phyloP scores from a whole-genome alignment of 2,888 invertebrate species.

The Anthophora plumipes region DNA sequence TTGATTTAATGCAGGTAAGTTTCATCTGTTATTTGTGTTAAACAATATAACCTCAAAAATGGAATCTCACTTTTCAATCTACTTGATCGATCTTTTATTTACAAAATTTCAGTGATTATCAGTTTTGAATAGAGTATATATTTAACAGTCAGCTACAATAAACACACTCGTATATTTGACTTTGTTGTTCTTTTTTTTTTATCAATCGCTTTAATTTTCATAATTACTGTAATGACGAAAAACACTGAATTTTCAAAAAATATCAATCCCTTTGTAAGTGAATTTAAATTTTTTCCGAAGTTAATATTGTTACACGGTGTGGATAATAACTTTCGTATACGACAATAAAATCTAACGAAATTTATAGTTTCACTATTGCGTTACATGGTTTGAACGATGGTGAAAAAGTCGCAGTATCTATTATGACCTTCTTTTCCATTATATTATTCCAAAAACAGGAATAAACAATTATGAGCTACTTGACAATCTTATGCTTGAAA shows the following conservation, averaged over 20 bases:
- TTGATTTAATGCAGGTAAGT: slow-evolving; percentile 43
- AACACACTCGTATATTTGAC: not conserved
- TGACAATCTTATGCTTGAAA: slow-evolving; percentile 66
- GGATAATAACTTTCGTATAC: slow-evolving; percentile 14
- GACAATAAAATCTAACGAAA: not conserved
- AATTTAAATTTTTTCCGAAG: not conserved
- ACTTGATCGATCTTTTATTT: not conserved
- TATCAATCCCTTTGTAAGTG: not conserved
- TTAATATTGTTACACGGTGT: slow-evolving; percentile 7
- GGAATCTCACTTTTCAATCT: not conserved
- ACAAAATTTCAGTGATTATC: not conserved
- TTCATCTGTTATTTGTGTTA: slow-evolving; percentile 30
- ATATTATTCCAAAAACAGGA: slow-evolving; percentile 48
- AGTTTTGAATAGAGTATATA: not conserved
- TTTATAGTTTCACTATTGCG: not conserved
- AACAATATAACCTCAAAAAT: slow-evolving; percentile 44
- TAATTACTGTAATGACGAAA: not conserved
- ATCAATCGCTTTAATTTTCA: slow-evolving; percentile 3
- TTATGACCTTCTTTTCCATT: slow-evolving; percentile 17
- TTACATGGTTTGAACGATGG: not conserved
- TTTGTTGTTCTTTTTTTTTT: not conserved
- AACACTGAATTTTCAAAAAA: not conserved
- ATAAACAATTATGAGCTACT: slow-evolving; percentile 75
- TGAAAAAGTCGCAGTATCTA: not conserved
- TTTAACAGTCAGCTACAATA: not conserved